Base-by-base conservation (phyloP, 1,140 invertebrate genomes). In the Mya arenaria region DNA sequence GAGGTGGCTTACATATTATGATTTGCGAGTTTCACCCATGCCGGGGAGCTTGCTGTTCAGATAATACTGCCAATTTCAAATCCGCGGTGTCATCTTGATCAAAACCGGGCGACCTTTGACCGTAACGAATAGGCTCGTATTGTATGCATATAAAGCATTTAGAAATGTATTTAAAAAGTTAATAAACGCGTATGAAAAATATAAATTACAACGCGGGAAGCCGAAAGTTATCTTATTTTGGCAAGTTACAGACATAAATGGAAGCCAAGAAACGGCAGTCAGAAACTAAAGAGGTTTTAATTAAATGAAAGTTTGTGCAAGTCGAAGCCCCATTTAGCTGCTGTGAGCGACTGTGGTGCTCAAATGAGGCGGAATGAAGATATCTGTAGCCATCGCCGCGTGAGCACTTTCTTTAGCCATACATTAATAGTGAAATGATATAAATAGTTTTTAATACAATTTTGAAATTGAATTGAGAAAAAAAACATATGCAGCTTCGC, bases 161-260 rank as follows among this genome's bases (percentile, higher is more conserved):
- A 75, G 58, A 75, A 75, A 75, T 52, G 56, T 75, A 65, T 75
- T 75, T 63, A 75, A 60, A 75, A 75, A 75, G 73, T 75, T 75
- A 75, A 75, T 75, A 75, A 75, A 65, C 58, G 44, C 73, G 58
- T 75, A 75, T 75, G 56, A 41, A 75, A 63, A 63, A 62, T 75
- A 75, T 75, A 75, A 75, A 75, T 75, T 75, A 75, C 73, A 62
- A 62, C 41, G 73, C 73, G 73, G 73, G 73, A 41, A 75, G 73
- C 30, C 73, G 73, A 37, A 23, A 44, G n/a, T 30, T 10, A 32
- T 58, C 32, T 60, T 36, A 63, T 75, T 62, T 56, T 44, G 30
- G 13, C 56, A 17, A 25, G 52, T 60, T 15, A 36, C 36, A 60
- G 6, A 41, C 32, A 63, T 56, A 63, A 75, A 62, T 36, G 62